Base-by-base conservation (phyloP, 2,113 vertebrate species). In the Alligator sinensis region DNA sequence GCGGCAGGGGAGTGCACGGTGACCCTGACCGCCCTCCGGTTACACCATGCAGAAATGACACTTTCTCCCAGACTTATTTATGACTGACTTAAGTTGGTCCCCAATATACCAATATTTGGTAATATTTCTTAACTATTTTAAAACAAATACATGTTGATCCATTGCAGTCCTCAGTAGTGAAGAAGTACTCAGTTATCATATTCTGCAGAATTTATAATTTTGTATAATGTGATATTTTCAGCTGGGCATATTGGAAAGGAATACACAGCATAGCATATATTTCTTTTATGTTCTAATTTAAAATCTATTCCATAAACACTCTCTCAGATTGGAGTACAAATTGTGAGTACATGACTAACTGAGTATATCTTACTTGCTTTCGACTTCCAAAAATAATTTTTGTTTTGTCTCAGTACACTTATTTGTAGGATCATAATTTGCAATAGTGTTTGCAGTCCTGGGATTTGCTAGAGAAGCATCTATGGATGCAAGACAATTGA, bases 251-350 rank as follows among this genome's bases (percentile, higher is more conserved):
- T 76, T 58, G 28, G 57, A 28, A 4, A 21, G 54, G 61, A 90
- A 82, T 59, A 34, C 47, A 86, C 83, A 72, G 59, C 57, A 74
- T 28, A 18, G 38, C 68, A 18, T 14, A 75, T 12, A 79, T 15
- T 74, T 89, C 34, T 85, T 76, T 88, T 82, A 82, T 76, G 75
- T 88, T 62, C 47, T 34, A 58, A 30, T 19, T 82, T 55, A 72
- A 83, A 82, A 88, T 80, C 68, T 72, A 18, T 64, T 91, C 38
- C 77, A 21, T 25, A 59, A 77, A 86, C 84, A 83, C 14, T 61
- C 5, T 80, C 21, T 83, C 21, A 80, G 86, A 57, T 6, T 66
- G 47, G 68, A 84, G 25, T 87, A 76, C 4, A 95, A 78, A 75
- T 34, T 80, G 30, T 13, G 47, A 80, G 28, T 94, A 47, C 15